phyloP scores from a whole-genome alignment of 2,797 vertebrate genomes.

The Helicolenus hilgendorfi region DNA sequence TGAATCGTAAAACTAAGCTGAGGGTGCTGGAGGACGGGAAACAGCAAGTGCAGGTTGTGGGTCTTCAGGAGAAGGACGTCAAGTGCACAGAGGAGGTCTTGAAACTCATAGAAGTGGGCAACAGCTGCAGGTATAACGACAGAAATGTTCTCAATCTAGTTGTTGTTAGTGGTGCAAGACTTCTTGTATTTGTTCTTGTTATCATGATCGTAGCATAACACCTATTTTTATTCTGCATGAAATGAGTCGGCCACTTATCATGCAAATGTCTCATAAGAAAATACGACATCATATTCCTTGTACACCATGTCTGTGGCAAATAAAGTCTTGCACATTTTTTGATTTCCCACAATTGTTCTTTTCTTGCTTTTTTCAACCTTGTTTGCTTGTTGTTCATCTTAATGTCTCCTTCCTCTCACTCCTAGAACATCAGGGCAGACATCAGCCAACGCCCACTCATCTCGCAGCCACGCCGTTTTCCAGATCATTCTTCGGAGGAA shows the following conservation, averaged over 20 bases:
- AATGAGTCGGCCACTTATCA: not conserved
- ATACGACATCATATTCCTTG: not conserved
- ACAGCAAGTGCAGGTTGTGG: constrained; percentile 98
- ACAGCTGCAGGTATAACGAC: constrained; percentile 95
- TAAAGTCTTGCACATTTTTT: not conserved
- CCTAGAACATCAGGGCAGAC: constrained; percentile 97
- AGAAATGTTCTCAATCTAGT: not conserved
- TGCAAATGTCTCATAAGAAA: not conserved
- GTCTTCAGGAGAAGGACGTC: constrained; percentile 96
- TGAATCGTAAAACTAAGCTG: constrained; percentile 97
- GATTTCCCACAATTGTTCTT: not conserved
- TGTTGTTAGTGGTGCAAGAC: not conserved
- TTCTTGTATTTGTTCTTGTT: not conserved
- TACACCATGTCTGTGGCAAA: not conserved
- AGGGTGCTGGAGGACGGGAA: constrained; percentile 98
- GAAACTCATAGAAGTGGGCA: constrained; percentile 98
- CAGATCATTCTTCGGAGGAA: constrained; percentile 96
- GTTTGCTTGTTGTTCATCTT: not conserved
- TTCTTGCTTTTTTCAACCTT: not conserved
- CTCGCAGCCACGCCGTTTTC: constrained; percentile 97
- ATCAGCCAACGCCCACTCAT: constrained; percentile 98
- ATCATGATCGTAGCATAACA: not conserved
- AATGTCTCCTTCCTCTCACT: not conserved
- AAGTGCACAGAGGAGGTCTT: constrained; percentile 98
- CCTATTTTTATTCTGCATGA: not conserved